phyloP scores from a whole-genome alignment of 2,797 vertebrate genomes.

The Clangula hyemalis region DNA sequence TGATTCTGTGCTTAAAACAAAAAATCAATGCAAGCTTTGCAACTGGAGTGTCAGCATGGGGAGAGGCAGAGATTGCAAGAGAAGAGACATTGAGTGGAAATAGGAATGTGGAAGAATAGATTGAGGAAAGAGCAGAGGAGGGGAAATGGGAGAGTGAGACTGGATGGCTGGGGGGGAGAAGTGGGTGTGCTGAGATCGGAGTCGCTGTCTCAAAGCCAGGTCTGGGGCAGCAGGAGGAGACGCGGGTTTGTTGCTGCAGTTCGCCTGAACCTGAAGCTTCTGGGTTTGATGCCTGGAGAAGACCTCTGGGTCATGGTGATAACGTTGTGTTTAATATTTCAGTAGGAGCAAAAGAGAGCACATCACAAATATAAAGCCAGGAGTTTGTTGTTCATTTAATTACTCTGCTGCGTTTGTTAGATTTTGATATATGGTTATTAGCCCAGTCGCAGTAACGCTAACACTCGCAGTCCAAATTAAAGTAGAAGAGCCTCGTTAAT shows the following conservation, averaged over 20 bases:
- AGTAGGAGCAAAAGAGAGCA: background rate
- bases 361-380: fast-evolving
- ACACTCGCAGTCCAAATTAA: background rate
- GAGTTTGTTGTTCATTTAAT: background rate
- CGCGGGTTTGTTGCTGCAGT: background rate
- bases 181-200: background rate
- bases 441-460: background rate
- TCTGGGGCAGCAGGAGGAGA: background rate
- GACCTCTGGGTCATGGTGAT: fast-evolving
- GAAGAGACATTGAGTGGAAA: background rate
- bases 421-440: background rate
- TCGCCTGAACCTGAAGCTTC: background rate
- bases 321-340: fast-evolving
- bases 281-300: background rate
- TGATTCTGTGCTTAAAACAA: background rate
- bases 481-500: background rate
- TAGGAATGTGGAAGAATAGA: background rate
- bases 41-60: background rate
- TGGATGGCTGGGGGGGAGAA: background rate
- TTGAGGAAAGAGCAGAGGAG: background rate
- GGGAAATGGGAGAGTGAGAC: no score
- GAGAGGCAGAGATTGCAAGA: background rate
- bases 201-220: fast-evolving
- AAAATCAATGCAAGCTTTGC: background rate
- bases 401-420: background rate